These are phyloP conservation scores for Eupithecia dodoneata DNA, from an alignment of 2,888 invertebrate genomes.

Conservation along the genomic window DNA sequence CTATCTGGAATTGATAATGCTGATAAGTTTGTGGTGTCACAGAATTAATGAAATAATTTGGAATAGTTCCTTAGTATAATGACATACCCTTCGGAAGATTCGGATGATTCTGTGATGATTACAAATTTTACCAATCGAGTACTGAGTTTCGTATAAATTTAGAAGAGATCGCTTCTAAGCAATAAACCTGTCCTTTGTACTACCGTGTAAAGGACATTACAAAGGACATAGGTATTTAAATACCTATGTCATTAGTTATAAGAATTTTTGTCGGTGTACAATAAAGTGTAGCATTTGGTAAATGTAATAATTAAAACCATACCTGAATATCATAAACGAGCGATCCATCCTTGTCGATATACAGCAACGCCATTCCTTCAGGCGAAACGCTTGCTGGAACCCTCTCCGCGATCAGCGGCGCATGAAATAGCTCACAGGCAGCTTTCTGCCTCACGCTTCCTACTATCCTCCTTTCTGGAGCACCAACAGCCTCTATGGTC, in stretches of 20 bases:
- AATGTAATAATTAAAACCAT: conserved; percentile 11
- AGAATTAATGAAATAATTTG: background rate
- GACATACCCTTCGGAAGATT: background rate
- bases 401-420: conserved; percentile 85
- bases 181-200: background rate
- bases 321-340: conserved; percentile 90
- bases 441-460: conserved; percentile 90
- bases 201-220: too few species aligned
- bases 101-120: background rate
- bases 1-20: conserved; percentile 74
- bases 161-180: background rate
- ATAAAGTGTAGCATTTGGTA: background rate
- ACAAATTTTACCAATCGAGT: background rate
- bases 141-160: background rate
- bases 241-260: too few species aligned
- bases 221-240: too few species aligned
- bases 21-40: background rate
- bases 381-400: conserved; percentile 75
- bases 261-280: background rate
- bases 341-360: conserved; percentile 90
- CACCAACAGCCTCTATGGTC: conserved; percentile 87
- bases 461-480: conserved; percentile 86
- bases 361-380: conserved; percentile 90
- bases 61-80: background rate
- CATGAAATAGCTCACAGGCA: conserved; percentile 92